phyloP scores from a whole-genome alignment of 2,797 vertebrate species.

The Smutsia gigantea region DNA sequence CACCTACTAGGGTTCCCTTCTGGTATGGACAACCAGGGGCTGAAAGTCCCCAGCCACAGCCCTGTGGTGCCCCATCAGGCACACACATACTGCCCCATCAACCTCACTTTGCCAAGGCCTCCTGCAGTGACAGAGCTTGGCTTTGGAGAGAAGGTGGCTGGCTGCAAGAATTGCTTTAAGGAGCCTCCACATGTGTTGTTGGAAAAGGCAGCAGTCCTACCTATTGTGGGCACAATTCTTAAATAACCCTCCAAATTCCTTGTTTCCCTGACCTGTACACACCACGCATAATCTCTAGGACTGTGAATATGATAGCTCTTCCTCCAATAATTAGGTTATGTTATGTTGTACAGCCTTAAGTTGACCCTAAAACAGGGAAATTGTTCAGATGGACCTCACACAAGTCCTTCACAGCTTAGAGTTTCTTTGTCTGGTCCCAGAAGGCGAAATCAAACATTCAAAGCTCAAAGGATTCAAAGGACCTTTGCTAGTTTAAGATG shows the following conservation, averaged over 20 bases:
- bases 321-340: background rate
- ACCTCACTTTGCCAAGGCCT: background rate
- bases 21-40: background rate
- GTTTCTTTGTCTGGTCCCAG: background rate
- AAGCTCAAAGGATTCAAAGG: background rate
- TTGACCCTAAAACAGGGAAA: background rate
- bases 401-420: background rate
- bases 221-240: background rate
- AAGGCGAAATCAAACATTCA: background rate
- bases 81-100: background rate
- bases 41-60: background rate
- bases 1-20: background rate
- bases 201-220: background rate
- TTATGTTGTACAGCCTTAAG: background rate
- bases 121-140: background rate
- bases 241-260: background rate
- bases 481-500: background rate
- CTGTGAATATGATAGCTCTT: background rate
- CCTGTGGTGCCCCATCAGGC: background rate
- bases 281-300: background rate
- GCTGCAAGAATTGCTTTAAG: background rate
- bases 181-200: background rate
- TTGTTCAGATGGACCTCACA: background rate
- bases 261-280: no score
- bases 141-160: no score